Evolutionary conservation across 2,113 vertebrate species (phyloP).

Genomic region (Coreoperca whiteheadi): DNA sequence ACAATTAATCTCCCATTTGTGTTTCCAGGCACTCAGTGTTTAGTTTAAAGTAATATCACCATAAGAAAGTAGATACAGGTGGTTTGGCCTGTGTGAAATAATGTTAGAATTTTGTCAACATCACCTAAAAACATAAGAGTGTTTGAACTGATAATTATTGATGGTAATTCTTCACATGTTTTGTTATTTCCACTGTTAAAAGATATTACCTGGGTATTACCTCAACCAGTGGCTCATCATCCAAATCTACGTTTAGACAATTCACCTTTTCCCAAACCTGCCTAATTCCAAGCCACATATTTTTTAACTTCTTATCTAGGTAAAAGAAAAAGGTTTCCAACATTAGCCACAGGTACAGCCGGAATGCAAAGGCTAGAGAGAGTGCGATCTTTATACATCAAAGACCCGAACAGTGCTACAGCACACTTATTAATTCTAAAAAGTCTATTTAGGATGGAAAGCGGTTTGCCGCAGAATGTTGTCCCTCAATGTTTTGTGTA

Average conservation of each 20-base stretch:
- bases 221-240: not conserved
- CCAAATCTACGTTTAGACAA: not conserved
- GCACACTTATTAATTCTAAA: constrained; percentile 21
- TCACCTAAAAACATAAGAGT: not conserved
- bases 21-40: not conserved
- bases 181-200: not conserved
- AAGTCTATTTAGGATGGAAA: constrained; percentile 36
- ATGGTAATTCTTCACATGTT: not conserved
- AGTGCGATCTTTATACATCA: not conserved
- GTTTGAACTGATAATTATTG: not conserved
- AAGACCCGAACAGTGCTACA: not conserved
- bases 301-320: not conserved
- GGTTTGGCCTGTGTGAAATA: not conserved
- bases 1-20: not conserved
- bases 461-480: constrained; percentile 30
- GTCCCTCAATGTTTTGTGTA: constrained; percentile 5
- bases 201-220: not conserved
- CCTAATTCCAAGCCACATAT: not conserved
- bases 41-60: not conserved
- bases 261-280: not conserved
- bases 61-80: not conserved
- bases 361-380: constrained; percentile 5
- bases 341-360: rapidly evolving
- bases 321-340: not conserved
- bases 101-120: not conserved